Percentiles rank a stretch among this genome's conserved stretches.
Evolutionary conservation across 2,113 vertebrate genomes (phyloP).

Genomic region (Apteryx owenii): DNA sequence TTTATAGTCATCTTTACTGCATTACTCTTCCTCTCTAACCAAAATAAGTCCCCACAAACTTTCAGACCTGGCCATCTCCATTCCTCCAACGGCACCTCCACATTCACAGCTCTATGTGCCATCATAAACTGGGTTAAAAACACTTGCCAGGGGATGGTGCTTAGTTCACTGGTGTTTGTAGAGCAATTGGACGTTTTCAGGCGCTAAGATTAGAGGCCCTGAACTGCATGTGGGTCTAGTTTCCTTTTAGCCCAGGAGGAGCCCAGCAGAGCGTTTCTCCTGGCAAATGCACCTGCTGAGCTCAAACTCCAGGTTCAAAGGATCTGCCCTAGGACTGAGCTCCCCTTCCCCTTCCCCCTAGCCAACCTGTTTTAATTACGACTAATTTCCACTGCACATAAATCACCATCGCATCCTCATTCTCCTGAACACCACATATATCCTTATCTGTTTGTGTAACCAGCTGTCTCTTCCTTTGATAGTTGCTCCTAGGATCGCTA

Average conservation of each 20-base stretch:
- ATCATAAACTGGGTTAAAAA: neutral
- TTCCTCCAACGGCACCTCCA: neutral
- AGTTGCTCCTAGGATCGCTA: neutral
- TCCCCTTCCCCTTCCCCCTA: neutral
- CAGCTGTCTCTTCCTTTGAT: conserved; percentile 35
- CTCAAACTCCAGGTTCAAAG: neutral
- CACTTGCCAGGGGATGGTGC: neutral
- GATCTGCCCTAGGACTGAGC: neutral
- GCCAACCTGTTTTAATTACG: neutral
- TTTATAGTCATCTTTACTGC: neutral
- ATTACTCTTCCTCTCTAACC: neutral
- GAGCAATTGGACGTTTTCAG: neutral
- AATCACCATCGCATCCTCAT: conserved; percentile 11
- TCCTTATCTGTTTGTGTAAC: conserved; percentile 13
- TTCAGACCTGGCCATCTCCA: neutral
- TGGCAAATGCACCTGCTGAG: neutral
- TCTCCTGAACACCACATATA: conserved; percentile 7
- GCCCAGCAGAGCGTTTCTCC: neutral
- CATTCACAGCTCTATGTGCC: neutral
- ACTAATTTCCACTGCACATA: neutral
- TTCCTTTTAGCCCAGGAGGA: neutral
- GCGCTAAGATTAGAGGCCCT: neutral
- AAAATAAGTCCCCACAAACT: neutral
- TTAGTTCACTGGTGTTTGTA: neutral
- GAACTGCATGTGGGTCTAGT: rapidly evolving